Conservation (phyloP, 2,113 vertebrate species). For the Gobius niger region DNA sequence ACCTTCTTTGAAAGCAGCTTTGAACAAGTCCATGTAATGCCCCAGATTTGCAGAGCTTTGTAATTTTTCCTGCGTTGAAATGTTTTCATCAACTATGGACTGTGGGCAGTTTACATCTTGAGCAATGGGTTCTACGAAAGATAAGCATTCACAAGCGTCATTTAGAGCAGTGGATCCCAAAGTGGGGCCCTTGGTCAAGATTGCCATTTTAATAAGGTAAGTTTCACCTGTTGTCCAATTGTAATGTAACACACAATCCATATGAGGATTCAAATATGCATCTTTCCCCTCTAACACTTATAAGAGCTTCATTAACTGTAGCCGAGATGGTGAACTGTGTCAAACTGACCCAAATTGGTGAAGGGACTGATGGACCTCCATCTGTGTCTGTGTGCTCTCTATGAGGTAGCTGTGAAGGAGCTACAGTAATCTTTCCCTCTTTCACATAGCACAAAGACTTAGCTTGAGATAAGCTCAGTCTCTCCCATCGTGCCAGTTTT, state of each 20-base stretch:
- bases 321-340: neutral
- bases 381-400: conserved; percentile 18
- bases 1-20: neutral
- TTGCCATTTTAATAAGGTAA: neutral
- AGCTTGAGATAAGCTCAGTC: conserved; percentile 33
- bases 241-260: neutral
- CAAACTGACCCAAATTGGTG: conserved; percentile 26
- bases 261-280: neutral
- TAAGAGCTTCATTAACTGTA: conserved; percentile 15
- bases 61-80: neutral
- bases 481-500: conserved; percentile 17
- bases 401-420: conserved; percentile 22
- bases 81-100: neutral
- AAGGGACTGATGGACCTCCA: conserved; percentile 15
- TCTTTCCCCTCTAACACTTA: neutral
- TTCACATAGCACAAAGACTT: conserved; percentile 53
- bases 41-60: conserved; percentile 24
- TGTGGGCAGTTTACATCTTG: neutral
- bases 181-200: no score
- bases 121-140: neutral
- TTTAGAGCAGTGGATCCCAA: neutral
- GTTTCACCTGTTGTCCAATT: neutral
- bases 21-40: neutral
- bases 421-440: conserved; percentile 42
- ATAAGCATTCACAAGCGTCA: neutral